Conservation (phyloP, 1,140 invertebrate species). For the Tetraneura akinire region DNA sequence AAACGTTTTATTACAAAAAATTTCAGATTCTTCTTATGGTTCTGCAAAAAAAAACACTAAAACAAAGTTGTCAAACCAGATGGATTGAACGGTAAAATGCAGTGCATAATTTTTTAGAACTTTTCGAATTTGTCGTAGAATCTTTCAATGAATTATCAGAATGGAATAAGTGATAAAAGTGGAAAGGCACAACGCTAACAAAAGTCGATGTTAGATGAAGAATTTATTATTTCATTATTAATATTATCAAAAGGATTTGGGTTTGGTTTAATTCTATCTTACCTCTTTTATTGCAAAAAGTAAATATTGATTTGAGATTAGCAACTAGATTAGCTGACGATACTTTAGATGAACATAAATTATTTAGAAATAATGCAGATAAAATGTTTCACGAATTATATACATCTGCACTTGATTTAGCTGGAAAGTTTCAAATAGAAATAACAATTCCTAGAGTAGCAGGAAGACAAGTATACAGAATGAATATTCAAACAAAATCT, state of each 20-base stretch:
- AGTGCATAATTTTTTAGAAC: no score
- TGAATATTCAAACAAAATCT: slow-evolving; percentile 22
- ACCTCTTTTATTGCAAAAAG: no score
- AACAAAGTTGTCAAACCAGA: no score
- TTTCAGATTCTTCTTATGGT: slow-evolving; percentile 10
- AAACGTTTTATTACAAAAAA: slow-evolving; percentile 22
- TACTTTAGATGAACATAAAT: slow-evolving; percentile 12
- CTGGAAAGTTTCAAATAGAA: background rate
- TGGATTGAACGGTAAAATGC: no score
- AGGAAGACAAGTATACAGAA: slow-evolving; percentile 5
- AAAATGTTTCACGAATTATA: slow-evolving; percentile 7
- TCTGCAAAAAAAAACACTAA: slow-evolving; percentile 1
- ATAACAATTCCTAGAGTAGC: background rate
- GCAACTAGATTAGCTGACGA: slow-evolving; percentile 2
- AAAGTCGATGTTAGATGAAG: no score
- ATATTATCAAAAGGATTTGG: slow-evolving; percentile 18
- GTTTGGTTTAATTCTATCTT: slow-evolving; percentile 3
- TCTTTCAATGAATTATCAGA: background rate
- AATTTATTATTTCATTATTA: slow-evolving; percentile 16
- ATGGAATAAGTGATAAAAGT: background rate
- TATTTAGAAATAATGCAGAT: slow-evolving; percentile 13
- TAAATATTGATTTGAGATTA: background rate
- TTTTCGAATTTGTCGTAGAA: slow-evolving; percentile 13
- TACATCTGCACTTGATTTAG: slow-evolving; percentile 9
- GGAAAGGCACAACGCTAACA: slow-evolving; percentile 2